phyloP scores from a whole-genome alignment of 2,113 vertebrate species.

The Colinus virginianus region DNA sequence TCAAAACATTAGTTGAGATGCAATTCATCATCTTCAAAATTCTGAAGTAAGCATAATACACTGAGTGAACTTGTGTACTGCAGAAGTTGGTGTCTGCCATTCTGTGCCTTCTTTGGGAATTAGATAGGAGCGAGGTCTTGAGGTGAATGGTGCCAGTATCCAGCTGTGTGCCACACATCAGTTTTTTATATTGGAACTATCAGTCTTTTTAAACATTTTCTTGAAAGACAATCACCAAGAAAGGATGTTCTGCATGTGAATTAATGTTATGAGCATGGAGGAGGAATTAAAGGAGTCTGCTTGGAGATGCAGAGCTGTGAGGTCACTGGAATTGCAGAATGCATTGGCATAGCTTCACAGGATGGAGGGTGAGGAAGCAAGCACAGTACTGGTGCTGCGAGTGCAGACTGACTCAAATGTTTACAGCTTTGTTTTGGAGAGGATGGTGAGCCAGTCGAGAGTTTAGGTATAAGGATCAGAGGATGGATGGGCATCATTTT shows the following conservation, averaged over 20 bases:
- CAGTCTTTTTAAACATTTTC: not conserved
- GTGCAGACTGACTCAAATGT: fast-evolving
- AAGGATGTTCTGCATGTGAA: not conserved
- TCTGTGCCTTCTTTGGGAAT: not conserved
- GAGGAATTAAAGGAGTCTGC: not conserved
- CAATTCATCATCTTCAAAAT: not conserved
- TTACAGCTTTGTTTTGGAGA: not conserved
- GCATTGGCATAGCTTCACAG: not conserved
- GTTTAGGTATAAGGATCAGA: not conserved
- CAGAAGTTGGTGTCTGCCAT: not conserved
- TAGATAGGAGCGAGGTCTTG: not conserved
- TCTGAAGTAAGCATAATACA: not conserved
- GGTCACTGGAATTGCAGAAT: fast-evolving
- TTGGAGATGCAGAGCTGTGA: not conserved
- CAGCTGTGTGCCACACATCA: fast-evolving
- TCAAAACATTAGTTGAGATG: not conserved
- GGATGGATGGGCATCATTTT: not conserved
- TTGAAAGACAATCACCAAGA: not conserved
- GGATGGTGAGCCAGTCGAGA: not conserved
- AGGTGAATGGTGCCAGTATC: fast-evolving
- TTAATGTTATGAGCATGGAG: not conserved
- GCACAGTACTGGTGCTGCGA: fast-evolving
- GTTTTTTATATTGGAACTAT: not conserved
- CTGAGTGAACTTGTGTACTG: not conserved
- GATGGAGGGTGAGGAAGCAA: not conserved